Evolutionary conservation across 2,797 vertebrate genomes (phyloP), one percentile per base, ranked within the genome.

Genomic region (Aulostomus chinensis): DNA sequence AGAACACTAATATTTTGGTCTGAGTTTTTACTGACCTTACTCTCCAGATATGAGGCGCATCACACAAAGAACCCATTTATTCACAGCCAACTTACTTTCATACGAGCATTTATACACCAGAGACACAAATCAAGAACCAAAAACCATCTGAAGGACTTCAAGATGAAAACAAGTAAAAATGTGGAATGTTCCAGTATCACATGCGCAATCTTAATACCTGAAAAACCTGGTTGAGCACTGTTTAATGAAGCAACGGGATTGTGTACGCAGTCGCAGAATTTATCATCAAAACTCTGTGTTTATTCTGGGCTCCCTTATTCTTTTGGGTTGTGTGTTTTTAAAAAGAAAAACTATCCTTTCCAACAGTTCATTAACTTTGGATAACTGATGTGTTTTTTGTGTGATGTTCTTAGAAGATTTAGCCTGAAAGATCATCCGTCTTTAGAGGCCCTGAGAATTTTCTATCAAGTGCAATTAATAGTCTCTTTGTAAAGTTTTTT

Each of bases 241-340:
- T 86, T 84, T 65, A 55, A 72, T 82, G 46, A 81, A 82, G 70
- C 36, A 30, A 39, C 51, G 58, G 70, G 74, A 73, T 68, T 55
- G 42, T 36, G 37, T 33, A 52, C 22, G 14, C 39, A 60, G 45
- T 43, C 9, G 48, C 30, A 47, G 48, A 43, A 55, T 80, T 81
- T 63, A 59, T 74, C 53, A 37, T 54, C 48, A 48, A 31, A 35
- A 46, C 42, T 41, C 33, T 37, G 18, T 45, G 28, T 59, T 46
- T 58, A 24, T 59, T 76, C 61, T 68, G 47, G 31, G 34, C 49
- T 56, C 29, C 48, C 59, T 35, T 56, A 40, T 68, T 50, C 42
- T 58, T 59, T 29, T n/a, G n/a, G n/a, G n/a, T n/a, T n/a, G n/a
- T n/a, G n/a, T n/a, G n/a, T n/a, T n/a, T n/a, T 65, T 76, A 57